These are phyloP conservation scores for Petrocephalus sullivani DNA, from an alignment of 2,797 vertebrate genomes.

Conservation along the genomic window DNA sequence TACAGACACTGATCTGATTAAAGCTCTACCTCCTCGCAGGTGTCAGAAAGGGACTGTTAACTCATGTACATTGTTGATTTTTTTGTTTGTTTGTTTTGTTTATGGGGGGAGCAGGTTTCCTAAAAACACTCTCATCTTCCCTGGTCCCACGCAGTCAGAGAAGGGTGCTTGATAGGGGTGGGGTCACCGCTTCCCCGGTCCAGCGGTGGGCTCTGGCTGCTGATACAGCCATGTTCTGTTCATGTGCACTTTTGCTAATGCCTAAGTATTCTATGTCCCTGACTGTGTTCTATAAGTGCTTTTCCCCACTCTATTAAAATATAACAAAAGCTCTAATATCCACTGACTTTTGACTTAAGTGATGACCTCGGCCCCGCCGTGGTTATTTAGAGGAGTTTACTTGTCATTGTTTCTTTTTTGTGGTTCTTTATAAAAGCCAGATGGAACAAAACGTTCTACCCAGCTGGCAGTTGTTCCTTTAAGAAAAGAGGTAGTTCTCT, in stretches of 20 bases:
- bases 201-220: neutral
- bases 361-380: conserved; percentile 34
- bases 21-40: conserved; percentile 58
- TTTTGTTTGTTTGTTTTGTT: conserved; percentile 21
- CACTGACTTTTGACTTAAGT: conserved; percentile 49
- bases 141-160: neutral
- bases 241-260: conserved; percentile 22
- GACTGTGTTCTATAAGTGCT: conserved; percentile 16
- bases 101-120: conserved; percentile 3
- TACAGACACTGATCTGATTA: conserved; percentile 44
- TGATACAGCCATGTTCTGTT: conserved; percentile 5
- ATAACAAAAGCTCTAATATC: conserved; percentile 43
- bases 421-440: neutral
- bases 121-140: neutral
- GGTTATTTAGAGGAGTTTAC: neutral
- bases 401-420: neutral
- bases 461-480: conserved; percentile 6
- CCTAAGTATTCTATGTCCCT: conserved; percentile 19
- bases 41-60: conserved; percentile 59
- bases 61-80: conserved; percentile 52
- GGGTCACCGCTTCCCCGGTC: neutral
- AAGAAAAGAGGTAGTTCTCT: neutral
- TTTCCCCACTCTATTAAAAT: conserved; percentile 36
- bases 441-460: neutral
- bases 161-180: neutral